Conservation (phyloP, 2,113 vertebrate genomes). For the Nothobranchius furzeri region DNA sequence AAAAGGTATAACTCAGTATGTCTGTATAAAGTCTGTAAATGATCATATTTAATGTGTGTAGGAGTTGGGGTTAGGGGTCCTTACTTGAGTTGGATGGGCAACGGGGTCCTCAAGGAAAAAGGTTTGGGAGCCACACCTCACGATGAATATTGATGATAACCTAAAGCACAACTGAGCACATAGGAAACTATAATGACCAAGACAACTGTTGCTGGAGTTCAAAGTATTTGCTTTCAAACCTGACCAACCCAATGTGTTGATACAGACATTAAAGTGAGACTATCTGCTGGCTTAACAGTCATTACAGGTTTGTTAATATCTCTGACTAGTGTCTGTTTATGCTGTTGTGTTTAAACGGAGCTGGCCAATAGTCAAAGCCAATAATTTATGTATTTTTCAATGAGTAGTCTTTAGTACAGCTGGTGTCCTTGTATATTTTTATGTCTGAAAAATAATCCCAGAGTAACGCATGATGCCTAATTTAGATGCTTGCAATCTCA, state of each 20-base stretch:
- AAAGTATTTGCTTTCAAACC: slow-evolving; percentile 60
- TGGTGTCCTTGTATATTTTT: too few species aligned
- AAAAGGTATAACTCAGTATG: too few species aligned
- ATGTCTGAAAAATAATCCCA: slow-evolving; percentile 20
- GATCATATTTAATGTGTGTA: too few species aligned
- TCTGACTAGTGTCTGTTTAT: slow-evolving; percentile 59
- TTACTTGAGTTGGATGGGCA: too few species aligned
- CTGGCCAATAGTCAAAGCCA: too few species aligned
- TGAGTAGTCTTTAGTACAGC: too few species aligned
- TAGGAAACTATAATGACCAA: slow-evolving; percentile 62
- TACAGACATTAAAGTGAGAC: slow-evolving; percentile 42
- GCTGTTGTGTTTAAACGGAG: background rate
- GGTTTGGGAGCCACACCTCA: background rate
- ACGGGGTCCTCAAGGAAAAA: too few species aligned
- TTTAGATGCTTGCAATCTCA: slow-evolving; percentile 50
- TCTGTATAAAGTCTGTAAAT: too few species aligned
- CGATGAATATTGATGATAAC: too few species aligned
- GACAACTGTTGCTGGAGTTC: slow-evolving; percentile 39
- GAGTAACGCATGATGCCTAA: slow-evolving; percentile 49
- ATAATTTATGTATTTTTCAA: too few species aligned
- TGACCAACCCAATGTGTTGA: slow-evolving; percentile 33
- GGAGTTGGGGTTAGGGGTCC: too few species aligned
- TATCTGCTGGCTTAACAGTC: slow-evolving; percentile 48
- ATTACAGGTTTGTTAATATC: slow-evolving; percentile 3
- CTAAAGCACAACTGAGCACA: background rate